Percentiles rank a stretch among this genome's conserved stretches.
Evolutionary conservation across 2,113 vertebrate genomes (phyloP).

Genomic region (Burhinus oedicnemus): DNA sequence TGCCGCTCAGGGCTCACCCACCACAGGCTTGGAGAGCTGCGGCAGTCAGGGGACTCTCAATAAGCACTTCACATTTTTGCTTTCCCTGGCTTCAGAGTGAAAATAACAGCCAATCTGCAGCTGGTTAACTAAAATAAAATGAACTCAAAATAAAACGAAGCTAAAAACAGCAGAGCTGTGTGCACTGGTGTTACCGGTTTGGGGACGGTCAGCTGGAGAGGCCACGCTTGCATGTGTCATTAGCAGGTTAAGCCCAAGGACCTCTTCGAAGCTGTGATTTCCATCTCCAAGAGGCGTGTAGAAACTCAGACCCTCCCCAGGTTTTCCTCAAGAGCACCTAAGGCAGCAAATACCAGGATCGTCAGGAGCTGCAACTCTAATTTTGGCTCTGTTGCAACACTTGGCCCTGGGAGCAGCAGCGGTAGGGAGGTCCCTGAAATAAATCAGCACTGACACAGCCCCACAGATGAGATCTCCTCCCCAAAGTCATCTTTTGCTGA

Average conservation of each 20-base stretch:
- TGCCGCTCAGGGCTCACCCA: not conserved
- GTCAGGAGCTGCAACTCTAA: not conserved
- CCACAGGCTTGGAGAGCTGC: fast-evolving
- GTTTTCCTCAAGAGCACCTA: not conserved
- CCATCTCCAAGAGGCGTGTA: not conserved
- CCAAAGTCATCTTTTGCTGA: not conserved
- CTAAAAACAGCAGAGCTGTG: not conserved
- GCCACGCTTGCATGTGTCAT: fast-evolving
- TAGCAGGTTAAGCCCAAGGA: not conserved
- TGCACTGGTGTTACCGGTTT: not conserved
- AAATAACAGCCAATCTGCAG: not conserved
- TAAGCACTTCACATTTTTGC: not conserved
- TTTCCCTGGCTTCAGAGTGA: not conserved
- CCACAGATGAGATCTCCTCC: not conserved
- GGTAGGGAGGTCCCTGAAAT: not conserved
- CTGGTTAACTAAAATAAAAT: not conserved
- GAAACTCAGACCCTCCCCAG: not conserved
- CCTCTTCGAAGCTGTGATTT: not conserved
- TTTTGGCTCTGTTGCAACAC: not conserved
- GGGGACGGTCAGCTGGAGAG: not conserved
- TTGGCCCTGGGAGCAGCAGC: not conserved
- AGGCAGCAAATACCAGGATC: not conserved
- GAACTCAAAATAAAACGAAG: not conserved
- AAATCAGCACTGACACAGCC: not conserved
- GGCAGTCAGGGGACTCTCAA: not conserved